Conservation (phyloP, 2,888 invertebrate genomes). For the Melieria picta region DNA sequence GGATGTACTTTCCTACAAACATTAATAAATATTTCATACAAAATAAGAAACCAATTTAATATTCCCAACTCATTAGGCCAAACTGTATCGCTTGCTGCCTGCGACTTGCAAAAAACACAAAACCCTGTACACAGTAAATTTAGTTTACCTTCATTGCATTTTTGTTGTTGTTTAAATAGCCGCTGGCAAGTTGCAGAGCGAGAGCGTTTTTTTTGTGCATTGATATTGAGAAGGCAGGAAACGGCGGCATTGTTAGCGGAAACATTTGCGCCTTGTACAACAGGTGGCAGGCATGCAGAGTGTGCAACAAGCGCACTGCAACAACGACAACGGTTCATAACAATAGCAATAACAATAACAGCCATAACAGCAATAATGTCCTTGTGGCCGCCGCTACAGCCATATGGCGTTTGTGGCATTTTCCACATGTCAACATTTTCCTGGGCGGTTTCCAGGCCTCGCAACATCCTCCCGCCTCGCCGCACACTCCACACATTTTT, state of each 20-base stretch:
- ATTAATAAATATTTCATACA: no score
- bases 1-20: no score
- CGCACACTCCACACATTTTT: background rate
- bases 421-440: conserved; percentile 34
- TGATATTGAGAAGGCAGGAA: background rate
- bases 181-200: background rate
- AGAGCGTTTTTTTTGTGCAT: background rate
- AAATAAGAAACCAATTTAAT: no score
- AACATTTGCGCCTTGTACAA: background rate
- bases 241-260: background rate
- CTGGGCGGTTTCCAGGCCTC: conserved; percentile 10
- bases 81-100: no score
- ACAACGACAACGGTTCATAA: background rate
- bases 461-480: no score
- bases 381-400: background rate
- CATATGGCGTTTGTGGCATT: conserved; percentile 34
- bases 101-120: no score
- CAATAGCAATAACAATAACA: no score
- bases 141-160: background rate
- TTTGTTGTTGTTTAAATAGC: background rate
- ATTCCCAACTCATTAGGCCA: no score
- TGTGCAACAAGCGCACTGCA: background rate
- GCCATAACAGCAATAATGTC: background rate
- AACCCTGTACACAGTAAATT: no score
- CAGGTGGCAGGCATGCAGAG: conserved; percentile 25